Percentiles rank a stretch among this genome's conserved stretches.
These are phyloP conservation scores for Trichonephila clavipes DNA, from an alignment of 1,140 invertebrate genomes.

Conservation along the genomic window DNA sequence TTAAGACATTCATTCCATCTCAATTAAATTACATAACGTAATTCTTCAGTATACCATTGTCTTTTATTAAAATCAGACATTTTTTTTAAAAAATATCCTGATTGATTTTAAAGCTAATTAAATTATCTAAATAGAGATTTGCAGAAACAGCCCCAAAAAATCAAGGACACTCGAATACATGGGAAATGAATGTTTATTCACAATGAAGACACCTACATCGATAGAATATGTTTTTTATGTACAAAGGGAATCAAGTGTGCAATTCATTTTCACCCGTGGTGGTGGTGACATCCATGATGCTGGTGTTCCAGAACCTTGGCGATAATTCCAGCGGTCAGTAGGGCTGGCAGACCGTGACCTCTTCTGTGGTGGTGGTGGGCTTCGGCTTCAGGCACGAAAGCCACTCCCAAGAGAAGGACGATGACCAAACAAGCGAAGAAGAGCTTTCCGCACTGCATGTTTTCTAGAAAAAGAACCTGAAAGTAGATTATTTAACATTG, in stretches of 20 bases:
- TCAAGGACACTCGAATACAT: too few species aligned
- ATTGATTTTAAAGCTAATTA: not conserved
- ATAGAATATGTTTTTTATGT: conserved; percentile 33
- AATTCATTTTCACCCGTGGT: conserved; percentile 36
- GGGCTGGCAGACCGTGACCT: not conserved
- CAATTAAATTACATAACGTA: too few species aligned
- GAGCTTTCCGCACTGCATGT: conserved; percentile 42
- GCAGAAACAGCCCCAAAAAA: too few species aligned
- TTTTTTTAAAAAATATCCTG: not conserved
- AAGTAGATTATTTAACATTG: not conserved
- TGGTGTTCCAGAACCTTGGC: conserved; percentile 67
- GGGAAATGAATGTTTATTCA: conserved; percentile 38
- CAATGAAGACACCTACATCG: not conserved
- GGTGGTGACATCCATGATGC: conserved; percentile 68
- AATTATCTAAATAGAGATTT: too few species aligned
- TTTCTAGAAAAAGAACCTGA: not conserved
- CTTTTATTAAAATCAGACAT: too few species aligned
- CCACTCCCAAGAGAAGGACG: conserved; percentile 25
- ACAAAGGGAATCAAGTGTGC: not conserved
- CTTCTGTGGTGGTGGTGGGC: conserved; percentile 21
- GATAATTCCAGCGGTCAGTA: conserved; percentile 48
- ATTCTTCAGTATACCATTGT: too few species aligned
- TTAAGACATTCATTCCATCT: too few species aligned
- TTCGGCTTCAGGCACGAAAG: conserved; percentile 50
- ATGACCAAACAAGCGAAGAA: not conserved